Percentiles rank a stretch among this genome's conserved stretches.
These are phyloP conservation scores for Toxotes lorentzi DNA, from an alignment of 2,797 vertebrate genomes.

Conservation along the genomic window DNA sequence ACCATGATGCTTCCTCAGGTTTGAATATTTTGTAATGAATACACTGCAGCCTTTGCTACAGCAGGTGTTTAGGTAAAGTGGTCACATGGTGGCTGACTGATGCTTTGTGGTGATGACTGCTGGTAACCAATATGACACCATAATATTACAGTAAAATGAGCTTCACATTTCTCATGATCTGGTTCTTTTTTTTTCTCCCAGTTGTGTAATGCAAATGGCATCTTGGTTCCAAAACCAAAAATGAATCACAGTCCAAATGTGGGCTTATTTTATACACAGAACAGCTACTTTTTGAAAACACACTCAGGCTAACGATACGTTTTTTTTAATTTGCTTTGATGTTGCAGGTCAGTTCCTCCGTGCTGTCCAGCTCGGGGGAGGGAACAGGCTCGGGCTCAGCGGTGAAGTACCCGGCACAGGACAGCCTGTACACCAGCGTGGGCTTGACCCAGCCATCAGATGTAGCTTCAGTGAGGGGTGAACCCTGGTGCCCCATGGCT, in stretches of 20 bases:
- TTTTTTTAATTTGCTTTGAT: constrained; percentile 17
- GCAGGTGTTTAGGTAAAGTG: constrained; percentile 33
- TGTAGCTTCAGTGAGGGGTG: constrained; percentile 92
- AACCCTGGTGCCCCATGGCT: constrained; percentile 96
- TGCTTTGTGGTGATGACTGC: constrained; percentile 27
- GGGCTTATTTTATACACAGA: not conserved
- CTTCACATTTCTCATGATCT: constrained; percentile 16
- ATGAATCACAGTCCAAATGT: constrained; percentile 17
- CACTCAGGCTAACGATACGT: not conserved
- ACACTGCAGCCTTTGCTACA: not conserved
- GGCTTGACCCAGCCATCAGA: constrained; percentile 91
- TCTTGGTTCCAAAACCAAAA: not conserved
- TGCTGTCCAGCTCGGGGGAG: constrained; percentile 91
- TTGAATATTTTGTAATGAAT: constrained; percentile 12
- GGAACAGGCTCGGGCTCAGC: constrained; percentile 85
- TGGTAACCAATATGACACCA: constrained; percentile 30
- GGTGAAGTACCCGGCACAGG: constrained; percentile 94
- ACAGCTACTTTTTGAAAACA: not conserved
- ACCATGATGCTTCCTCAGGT: not conserved
- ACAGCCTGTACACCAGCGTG: constrained; percentile 92
- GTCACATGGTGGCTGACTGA: constrained; percentile 18
- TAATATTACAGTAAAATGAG: constrained; percentile 39
- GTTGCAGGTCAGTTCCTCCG: constrained; percentile 89
- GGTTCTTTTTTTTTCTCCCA: not conserved
- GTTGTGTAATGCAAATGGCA: not conserved